Evolutionary conservation across 2,888 invertebrate species (phyloP).

Genomic region (Trissolcus brochymenae): DNA sequence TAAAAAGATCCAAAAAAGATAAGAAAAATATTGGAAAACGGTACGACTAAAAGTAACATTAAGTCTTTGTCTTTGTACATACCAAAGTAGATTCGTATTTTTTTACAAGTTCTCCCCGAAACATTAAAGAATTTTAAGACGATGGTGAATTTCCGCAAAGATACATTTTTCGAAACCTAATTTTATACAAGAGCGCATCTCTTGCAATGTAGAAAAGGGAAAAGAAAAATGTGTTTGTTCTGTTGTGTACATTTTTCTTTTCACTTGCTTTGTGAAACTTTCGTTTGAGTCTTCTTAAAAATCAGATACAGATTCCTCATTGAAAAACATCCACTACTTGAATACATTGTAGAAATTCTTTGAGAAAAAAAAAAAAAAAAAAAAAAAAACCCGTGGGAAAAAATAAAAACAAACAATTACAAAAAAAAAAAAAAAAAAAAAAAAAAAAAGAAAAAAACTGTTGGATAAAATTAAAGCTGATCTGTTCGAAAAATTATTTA

Average conservation of each 20-base stretch:
- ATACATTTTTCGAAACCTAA: slow-evolving; percentile 34
- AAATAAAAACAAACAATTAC: no score
- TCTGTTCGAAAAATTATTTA: no score
- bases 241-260: slow-evolving; percentile 2
- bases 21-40: neutral
- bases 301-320: no score
- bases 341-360: no score
- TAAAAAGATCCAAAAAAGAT: neutral
- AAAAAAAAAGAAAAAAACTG: no score
- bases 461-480: no score
- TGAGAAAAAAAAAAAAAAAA: no score
- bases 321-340: no score
- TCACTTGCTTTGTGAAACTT: neutral
- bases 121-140: slow-evolving; percentile 37
- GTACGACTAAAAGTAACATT: slow-evolving; percentile 29
- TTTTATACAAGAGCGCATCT: slow-evolving; percentile 35
- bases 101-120: slow-evolving; percentile 41
- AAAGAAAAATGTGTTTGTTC: neutral
- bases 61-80: slow-evolving; percentile 46
- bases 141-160: slow-evolving; percentile 17
- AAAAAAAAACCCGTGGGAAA: no score
- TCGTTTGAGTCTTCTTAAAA: neutral
- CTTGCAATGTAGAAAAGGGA: no score
- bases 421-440: no score
- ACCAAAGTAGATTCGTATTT: slow-evolving; percentile 46